Conservation (phyloP, 1,140 invertebrate species). For the Ephestia elutella region DNA sequence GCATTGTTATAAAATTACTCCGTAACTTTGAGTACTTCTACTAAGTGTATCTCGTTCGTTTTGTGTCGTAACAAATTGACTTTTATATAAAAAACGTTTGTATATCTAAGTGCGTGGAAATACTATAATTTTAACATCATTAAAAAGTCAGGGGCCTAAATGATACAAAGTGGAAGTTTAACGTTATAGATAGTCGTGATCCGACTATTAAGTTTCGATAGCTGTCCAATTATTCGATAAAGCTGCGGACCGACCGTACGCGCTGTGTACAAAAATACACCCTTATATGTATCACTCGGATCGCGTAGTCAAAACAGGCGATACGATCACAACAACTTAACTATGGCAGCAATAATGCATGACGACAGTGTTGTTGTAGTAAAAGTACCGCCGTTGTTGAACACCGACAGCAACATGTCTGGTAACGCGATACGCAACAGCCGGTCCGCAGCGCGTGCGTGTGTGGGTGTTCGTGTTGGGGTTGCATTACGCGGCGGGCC, state of each 20-base stretch:
- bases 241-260: conserved; percentile 5
- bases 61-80: conserved; percentile 9
- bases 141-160: conserved; percentile 5
- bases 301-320: no score
- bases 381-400: no score
- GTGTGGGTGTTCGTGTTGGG: neutral
- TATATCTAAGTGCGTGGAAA: conserved; percentile 10
- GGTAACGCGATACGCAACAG: neutral
- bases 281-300: no score
- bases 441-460: conserved; percentile 7
- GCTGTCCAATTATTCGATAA: neutral
- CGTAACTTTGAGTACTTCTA: conserved; percentile 7
- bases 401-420: no score
- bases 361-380: no score
- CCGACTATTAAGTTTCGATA: conserved; percentile 3
- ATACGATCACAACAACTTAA: no score
- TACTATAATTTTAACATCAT: conserved; percentile 1
- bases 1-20: conserved; percentile 32
- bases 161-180: neutral
- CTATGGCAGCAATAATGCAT: no score
- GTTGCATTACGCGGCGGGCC: conserved; percentile 62
- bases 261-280: neutral
- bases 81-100: conserved; percentile 5
- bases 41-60: conserved; percentile 5
- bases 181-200: conserved; percentile 1